Evolutionary conservation across 2,113 vertebrate species (phyloP).

Genomic region (Tetrax tetrax): DNA sequence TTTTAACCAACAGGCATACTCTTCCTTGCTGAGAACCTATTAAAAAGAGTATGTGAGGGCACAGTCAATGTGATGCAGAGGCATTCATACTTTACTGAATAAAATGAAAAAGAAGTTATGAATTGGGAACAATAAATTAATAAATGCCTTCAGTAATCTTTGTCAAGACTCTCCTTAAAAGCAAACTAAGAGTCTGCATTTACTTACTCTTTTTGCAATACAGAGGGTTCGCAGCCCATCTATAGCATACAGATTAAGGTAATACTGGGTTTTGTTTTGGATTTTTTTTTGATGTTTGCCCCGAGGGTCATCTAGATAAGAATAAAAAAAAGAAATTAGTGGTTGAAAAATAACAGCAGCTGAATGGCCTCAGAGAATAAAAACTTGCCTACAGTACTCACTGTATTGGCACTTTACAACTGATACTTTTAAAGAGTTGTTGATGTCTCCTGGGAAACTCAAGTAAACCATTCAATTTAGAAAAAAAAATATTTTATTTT

Average conservation of each 20-base stretch:
- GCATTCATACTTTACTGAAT: neutral
- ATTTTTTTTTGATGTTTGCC: conserved; percentile 90
- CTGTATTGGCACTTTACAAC: neutral
- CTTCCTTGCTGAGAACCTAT: conserved; percentile 91
- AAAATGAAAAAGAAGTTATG: conserved; percentile 21
- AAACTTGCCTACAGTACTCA: neutral
- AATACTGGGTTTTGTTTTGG: conserved; percentile 90
- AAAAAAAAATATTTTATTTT: neutral
- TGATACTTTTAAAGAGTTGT: neutral
- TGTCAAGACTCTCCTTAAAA: conserved; percentile 14
- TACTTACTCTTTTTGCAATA: conserved; percentile 93
- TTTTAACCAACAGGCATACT: conserved; percentile 92
- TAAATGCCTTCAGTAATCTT: conserved; percentile 7
- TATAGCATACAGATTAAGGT: conserved; percentile 91
- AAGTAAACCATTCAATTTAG: neutral
- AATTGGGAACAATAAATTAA: conserved; percentile 6
- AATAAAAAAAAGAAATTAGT: neutral
- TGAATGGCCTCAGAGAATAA: neutral
- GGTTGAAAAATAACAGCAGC: conserved; percentile 2
- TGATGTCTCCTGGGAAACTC: neutral
- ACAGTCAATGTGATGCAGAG: neutral
- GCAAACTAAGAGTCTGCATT: neutral
- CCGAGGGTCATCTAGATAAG: conserved; percentile 80
- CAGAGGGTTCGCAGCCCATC: conserved; percentile 95
- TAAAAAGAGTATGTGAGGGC: conserved; percentile 17